Conservation (phyloP, 2,113 vertebrate genomes). For the Pogona vitticeps region DNA sequence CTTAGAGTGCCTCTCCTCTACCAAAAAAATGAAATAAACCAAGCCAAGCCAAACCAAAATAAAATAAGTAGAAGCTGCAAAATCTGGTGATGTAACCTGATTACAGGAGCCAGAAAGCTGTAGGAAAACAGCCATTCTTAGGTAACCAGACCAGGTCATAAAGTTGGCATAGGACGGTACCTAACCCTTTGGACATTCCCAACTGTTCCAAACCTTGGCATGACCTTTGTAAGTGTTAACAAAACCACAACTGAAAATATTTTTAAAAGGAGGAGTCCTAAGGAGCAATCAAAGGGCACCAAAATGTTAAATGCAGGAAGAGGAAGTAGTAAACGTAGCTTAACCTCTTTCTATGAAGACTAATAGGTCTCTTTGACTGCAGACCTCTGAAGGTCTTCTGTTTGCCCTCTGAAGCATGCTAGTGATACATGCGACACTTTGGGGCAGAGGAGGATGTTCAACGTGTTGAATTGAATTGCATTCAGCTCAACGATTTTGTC, state of each 20-base stretch:
- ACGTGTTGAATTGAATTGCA: background rate
- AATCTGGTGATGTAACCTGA: background rate
- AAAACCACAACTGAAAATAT: too few species aligned
- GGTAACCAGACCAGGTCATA: background rate
- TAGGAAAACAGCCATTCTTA: too few species aligned
- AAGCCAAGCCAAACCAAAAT: too few species aligned
- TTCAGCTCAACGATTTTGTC: constrained; percentile 16
- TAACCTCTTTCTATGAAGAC: background rate
- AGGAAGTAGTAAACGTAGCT: too few species aligned
- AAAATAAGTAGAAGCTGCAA: background rate
- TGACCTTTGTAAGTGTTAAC: too few species aligned
- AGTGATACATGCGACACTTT: constrained; percentile 4
- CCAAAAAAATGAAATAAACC: too few species aligned
- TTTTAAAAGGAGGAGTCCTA: background rate
- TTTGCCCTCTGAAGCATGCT: background rate
- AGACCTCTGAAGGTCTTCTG: background rate
- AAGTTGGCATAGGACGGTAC: too few species aligned
- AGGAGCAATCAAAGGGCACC: background rate
- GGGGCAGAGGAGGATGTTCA: background rate
- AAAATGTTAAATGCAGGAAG: background rate
- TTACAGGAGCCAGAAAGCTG: too few species aligned
- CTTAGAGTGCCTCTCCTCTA: background rate
- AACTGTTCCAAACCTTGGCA: background rate
- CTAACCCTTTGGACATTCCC: too few species aligned
- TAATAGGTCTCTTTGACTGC: background rate